Base-by-base conservation (phyloP, 2,888 invertebrate species). In the Lissocephala sabroskyi region DNA sequence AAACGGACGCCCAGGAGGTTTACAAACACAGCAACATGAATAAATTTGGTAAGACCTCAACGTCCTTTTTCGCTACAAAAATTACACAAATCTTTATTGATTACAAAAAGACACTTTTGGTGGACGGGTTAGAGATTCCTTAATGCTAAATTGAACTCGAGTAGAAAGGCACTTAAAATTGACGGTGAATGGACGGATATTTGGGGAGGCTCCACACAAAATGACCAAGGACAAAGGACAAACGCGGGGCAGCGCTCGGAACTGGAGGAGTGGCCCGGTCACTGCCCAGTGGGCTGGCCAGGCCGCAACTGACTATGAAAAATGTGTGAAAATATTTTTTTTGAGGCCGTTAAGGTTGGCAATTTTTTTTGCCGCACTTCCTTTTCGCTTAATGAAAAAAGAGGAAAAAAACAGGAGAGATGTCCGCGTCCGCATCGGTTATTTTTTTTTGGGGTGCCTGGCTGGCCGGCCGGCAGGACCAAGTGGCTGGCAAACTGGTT, bases 241-340 rank as follows among this genome's bases (percentile, higher is more conserved):
- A n/a, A n/a, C n/a, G n/a, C n/a, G n/a, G n/a, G n/a, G n/a, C n/a
- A n/a, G n/a, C 46, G 49, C 51, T 50, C 45, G 48, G 49, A 52
- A 68, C 49, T 62, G 75, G 73, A 75, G 71, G 75, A 71, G 71
- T 75, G 65, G 66, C 64, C 75, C 64, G 57, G 68, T 65, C 64
- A 66, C 70, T 71, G 71, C 73, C 76, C 71, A 75, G 74, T 49
- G 35, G 35, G 64, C 19, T 26, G 13, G 49, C 46, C 45, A 26
- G 33, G 46, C 49, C 51, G 57, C 49, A 45, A 61, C 55, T 79
- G 79, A 80, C 75, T 75, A 80, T 81, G 81, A 81, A 81, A 81
- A 81, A 81, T 81, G 81, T 81, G 81, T 81, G 81, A 81, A 81
- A 81, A 80, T 79, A 79, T 75, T 81, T 80, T 62, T 60, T 67